Conservation (phyloP, 2,113 vertebrate genomes). For the Pagrus major region DNA sequence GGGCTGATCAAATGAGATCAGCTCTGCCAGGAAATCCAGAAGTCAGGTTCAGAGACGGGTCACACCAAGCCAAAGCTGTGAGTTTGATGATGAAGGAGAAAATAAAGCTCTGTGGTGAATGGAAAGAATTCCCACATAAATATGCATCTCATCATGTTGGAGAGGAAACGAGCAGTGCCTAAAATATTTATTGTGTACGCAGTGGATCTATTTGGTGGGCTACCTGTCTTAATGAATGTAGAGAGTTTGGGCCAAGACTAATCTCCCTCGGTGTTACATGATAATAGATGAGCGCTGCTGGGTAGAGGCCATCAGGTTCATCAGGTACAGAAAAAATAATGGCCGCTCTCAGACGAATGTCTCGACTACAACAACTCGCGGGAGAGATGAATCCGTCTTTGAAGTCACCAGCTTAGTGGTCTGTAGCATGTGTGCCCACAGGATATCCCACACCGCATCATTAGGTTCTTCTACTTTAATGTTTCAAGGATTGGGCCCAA, state of each 20-base stretch:
- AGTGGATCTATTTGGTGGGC: slow-evolving; percentile 23
- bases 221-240: slow-evolving; percentile 36
- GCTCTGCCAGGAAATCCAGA: slow-evolving; percentile 36
- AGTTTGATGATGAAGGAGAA: slow-evolving; percentile 17
- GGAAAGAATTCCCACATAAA: slow-evolving; percentile 20
- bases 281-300: slow-evolving; percentile 57
- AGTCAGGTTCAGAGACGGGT: slow-evolving; percentile 49
- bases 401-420: slow-evolving; percentile 41
- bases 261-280: slow-evolving; percentile 48
- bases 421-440: slow-evolving; percentile 28
- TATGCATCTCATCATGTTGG: slow-evolving; percentile 21
- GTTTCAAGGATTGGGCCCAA: slow-evolving; percentile 48
- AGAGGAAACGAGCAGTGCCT: slow-evolving; percentile 11
- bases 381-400: slow-evolving; percentile 61
- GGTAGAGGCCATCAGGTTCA: slow-evolving; percentile 64
- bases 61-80: slow-evolving; percentile 23
- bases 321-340: slow-evolving; percentile 64
- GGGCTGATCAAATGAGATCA: slow-evolving; percentile 58
- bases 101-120: slow-evolving; percentile 8
- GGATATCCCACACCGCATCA: slow-evolving; percentile 44
- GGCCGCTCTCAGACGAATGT: slow-evolving; percentile 55
- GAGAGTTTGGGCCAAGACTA: slow-evolving; percentile 45
- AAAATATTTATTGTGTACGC: slow-evolving; percentile 42
- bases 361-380: slow-evolving; percentile 36
- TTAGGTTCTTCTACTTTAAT: slow-evolving; percentile 48